Conservation (phyloP, 2,797 vertebrate species). For the Malurus leucopterus region DNA sequence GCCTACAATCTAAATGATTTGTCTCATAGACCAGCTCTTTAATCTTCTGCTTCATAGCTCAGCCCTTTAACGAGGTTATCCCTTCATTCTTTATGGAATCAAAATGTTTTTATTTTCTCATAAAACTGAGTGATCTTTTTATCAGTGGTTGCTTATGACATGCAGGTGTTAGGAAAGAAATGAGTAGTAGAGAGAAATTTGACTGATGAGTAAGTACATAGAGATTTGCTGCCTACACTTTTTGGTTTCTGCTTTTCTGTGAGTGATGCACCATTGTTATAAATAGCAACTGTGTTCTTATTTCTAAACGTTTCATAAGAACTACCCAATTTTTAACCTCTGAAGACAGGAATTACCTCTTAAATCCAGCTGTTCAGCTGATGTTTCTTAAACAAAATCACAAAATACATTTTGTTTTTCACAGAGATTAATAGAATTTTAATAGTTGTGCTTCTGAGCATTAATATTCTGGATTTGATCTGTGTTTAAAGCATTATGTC, state of each 20-base stretch:
- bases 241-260: constrained; percentile 19
- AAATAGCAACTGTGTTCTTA: constrained; percentile 14
- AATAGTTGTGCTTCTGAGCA: not conserved
- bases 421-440: not conserved
- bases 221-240: constrained; percentile 30
- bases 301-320: not conserved
- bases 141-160: constrained; percentile 1
- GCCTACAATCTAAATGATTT: not conserved
- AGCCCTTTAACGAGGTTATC: not conserved
- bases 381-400: not conserved
- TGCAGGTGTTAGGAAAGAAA: constrained; percentile 37
- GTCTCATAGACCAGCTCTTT: not conserved
- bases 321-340: not conserved
- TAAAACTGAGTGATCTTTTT: not conserved
- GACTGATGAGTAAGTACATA: constrained; percentile 25
- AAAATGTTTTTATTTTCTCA: not conserved
- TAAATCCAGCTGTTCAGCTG: not conserved
- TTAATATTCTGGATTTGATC: constrained; percentile 26
- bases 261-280: not conserved
- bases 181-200: constrained; percentile 29
- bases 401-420: constrained; percentile 1
- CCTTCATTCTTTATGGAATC: not conserved
- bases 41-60: not conserved
- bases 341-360: not conserved
- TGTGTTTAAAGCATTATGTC: not conserved